Conservation (phyloP, 2,797 vertebrate species). For the Etheostoma perlongum region DNA sequence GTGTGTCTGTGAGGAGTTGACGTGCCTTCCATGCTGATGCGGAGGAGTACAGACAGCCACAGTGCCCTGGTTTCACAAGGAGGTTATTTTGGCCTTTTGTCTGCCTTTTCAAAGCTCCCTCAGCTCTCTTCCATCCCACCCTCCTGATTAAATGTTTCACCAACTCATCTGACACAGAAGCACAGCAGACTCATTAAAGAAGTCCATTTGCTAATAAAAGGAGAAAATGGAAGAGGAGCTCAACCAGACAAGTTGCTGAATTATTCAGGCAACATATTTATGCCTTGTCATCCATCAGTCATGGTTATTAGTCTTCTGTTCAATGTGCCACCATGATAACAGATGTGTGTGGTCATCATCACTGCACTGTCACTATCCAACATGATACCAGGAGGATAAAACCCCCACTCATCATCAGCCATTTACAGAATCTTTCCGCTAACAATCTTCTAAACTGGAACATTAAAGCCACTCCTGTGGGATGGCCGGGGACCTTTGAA, state of each 20-base stretch:
- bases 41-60: constrained; percentile 51
- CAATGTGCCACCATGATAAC: background rate
- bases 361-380: background rate
- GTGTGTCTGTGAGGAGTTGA: constrained; percentile 38
- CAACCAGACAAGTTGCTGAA: constrained; percentile 38
- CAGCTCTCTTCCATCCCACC: too few species aligned
- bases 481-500: constrained; percentile 23
- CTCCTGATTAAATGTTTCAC: constrained; percentile 13
- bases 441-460: background rate
- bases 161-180: background rate
- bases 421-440: constrained; percentile 2
- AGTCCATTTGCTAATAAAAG: constrained; percentile 18
- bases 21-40: constrained; percentile 81
- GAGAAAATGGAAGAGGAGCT: constrained; percentile 32
- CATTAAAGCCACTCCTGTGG: constrained; percentile 10
- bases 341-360: constrained; percentile 20
- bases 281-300: constrained; percentile 57
- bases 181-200: constrained; percentile 21
- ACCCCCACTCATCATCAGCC: constrained; percentile 12
- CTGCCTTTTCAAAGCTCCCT: constrained; percentile 31
- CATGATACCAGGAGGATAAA: constrained; percentile 20
- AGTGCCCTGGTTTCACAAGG: constrained; percentile 66
- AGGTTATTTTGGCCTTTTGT: constrained; percentile 68
- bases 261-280: constrained; percentile 60
- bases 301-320: background rate